phyloP scores from a whole-genome alignment of 1,140 invertebrate genomes.

The Oryctes rhinoceros region DNA sequence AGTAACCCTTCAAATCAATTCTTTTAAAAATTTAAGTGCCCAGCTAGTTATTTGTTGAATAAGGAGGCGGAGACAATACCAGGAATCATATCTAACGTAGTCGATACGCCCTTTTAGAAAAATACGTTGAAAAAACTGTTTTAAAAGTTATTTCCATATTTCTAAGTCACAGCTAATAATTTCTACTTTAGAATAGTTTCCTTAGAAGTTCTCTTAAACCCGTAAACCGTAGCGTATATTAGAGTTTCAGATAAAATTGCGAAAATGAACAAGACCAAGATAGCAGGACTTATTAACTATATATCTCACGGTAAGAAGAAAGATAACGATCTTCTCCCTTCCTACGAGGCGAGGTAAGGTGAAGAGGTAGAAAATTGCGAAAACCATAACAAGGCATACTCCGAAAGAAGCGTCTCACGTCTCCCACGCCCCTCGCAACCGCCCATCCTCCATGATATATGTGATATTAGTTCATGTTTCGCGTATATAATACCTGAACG shows the following conservation, averaged over 20 bases:
- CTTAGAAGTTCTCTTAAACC: too few species aligned
- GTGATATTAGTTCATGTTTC: slow-evolving; percentile 33
- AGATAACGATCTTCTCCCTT: background rate
- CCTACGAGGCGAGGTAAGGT: background rate
- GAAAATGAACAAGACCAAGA: background rate
- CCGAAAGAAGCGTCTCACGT: background rate
- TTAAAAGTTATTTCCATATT: too few species aligned
- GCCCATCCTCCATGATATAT: background rate
- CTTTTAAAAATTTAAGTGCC: too few species aligned
- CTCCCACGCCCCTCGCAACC: background rate
- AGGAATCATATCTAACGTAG: too few species aligned
- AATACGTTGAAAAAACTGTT: too few species aligned
- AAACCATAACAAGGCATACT: slow-evolving; percentile 37
- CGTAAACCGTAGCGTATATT: too few species aligned
- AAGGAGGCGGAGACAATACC: too few species aligned
- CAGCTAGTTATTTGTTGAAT: too few species aligned
- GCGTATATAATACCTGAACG: background rate
- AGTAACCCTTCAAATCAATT: too few species aligned
- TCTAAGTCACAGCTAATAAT: too few species aligned
- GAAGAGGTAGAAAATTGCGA: slow-evolving; percentile 17
- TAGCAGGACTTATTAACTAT: background rate
- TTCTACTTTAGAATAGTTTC: too few species aligned
- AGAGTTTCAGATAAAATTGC: background rate
- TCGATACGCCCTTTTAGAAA: too few species aligned
- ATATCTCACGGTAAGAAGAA: slow-evolving; percentile 25